These are phyloP conservation scores for Cephus cinctus DNA, from an alignment of 1,140 invertebrate species.

Conservation along the genomic window DNA sequence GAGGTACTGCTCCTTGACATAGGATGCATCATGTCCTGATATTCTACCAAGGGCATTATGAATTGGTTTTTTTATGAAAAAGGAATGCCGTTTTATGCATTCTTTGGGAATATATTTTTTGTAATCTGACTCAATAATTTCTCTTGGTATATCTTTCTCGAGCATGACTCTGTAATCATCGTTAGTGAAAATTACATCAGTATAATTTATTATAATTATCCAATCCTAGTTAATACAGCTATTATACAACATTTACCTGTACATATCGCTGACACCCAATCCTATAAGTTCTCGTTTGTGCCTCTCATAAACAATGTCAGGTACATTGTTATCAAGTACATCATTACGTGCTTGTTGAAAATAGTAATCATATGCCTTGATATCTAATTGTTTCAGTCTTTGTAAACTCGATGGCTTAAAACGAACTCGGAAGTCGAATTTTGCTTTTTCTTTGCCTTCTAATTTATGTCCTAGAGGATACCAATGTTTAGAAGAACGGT, in stretches of 20 bases:
- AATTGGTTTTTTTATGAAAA: slow-evolving; percentile 75
- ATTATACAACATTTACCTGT: slow-evolving; percentile 47
- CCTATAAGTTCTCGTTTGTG: slow-evolving; percentile 75
- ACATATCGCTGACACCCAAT: slow-evolving; percentile 83
- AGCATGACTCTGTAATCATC: slow-evolving; percentile 70
- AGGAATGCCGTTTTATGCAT: slow-evolving; percentile 69
- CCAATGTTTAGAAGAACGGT: slow-evolving; percentile 63
- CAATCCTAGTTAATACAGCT: background rate
- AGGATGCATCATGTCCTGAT: slow-evolving; percentile 62
- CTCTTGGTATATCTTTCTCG: slow-evolving; percentile 65
- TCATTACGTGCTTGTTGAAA: slow-evolving; percentile 82
- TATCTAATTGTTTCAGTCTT: slow-evolving; percentile 67
- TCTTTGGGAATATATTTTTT: slow-evolving; percentile 80
- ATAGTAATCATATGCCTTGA: slow-evolving; percentile 77
- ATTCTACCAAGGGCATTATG: slow-evolving; percentile 66
- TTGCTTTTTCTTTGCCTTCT: slow-evolving; percentile 53
- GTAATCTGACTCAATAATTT: slow-evolving; percentile 72
- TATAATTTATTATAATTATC: slow-evolving; percentile 16
- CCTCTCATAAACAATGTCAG: slow-evolving; percentile 73
- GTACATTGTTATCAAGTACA: slow-evolving; percentile 75
- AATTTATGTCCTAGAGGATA: slow-evolving; percentile 59
- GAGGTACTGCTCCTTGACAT: slow-evolving; percentile 76
- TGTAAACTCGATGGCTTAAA: slow-evolving; percentile 70
- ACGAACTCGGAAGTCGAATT: slow-evolving; percentile 74
- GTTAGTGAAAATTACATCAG: slow-evolving; percentile 4